Percentiles rank a stretch among this genome's conserved stretches.
phyloP scores from a whole-genome alignment of 1,140 invertebrate genomes.

The Dendrolimus punctatus region DNA sequence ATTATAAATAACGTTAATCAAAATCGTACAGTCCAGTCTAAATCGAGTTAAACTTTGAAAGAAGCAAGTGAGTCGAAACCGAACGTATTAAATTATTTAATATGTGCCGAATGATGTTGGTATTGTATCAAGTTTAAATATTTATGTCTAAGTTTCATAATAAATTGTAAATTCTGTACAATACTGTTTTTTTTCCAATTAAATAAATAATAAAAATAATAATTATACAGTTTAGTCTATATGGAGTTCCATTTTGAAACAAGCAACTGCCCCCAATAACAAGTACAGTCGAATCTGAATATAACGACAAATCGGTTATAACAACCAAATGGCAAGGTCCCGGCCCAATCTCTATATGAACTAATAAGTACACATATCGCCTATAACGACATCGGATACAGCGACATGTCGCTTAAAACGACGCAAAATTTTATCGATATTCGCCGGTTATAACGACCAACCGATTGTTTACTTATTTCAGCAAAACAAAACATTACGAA shows the following conservation, averaged over 20 bases:
- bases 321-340: constrained; percentile 5
- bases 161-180: too few species aligned
- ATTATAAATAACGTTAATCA: too few species aligned
- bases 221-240: too few species aligned
- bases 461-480: constrained; percentile 13
- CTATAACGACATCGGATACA: constrained; percentile 18
- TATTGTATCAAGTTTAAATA: too few species aligned
- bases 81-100: too few species aligned
- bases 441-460: constrained; percentile 19
- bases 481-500: constrained; percentile 16
- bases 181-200: too few species aligned
- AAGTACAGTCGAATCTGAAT: constrained; percentile 15
- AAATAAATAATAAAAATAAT: too few species aligned
- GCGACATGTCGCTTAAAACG: constrained; percentile 10
- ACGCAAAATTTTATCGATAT: constrained; percentile 22
- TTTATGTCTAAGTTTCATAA: too few species aligned
- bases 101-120: too few species aligned
- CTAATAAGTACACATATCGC: constrained; percentile 21
- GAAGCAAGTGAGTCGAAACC: too few species aligned
- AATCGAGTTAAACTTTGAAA: not conserved
- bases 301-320: constrained; percentile 15
- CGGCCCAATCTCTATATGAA: constrained; percentile 15
- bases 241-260: not conserved
- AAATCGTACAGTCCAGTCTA: too few species aligned
- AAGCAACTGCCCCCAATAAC: too few species aligned